Conservation (phyloP, 2,888 invertebrate genomes). For the Drosophila cognata region DNA sequence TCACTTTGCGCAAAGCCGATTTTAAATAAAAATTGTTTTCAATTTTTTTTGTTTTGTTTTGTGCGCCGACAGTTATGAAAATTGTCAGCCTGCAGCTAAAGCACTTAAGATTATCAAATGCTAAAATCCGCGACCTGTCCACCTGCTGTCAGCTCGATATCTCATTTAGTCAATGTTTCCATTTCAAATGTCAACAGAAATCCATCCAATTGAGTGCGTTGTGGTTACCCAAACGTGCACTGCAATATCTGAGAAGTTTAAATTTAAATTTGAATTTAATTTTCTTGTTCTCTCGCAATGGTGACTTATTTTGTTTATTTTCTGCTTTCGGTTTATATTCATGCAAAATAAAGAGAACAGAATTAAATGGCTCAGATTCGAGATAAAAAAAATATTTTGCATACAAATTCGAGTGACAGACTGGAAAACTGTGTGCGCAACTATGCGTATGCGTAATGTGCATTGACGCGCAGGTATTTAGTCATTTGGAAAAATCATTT, state of each 20-base stretch:
- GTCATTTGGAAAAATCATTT: constrained; percentile 53
- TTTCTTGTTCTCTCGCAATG: constrained; percentile 3
- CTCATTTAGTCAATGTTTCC: constrained; percentile 22
- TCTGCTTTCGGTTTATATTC: not conserved
- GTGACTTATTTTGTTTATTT: constrained; percentile 7
- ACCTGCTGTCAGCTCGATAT: constrained; percentile 46
- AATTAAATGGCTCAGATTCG: constrained; percentile 30
- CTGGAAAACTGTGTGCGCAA: constrained; percentile 32
- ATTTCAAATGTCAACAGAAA: constrained; percentile 34
- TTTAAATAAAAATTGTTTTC: constrained; percentile 59
- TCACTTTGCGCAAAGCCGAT: constrained; percentile 24
- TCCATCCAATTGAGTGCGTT: constrained; percentile 15
- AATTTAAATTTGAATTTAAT: constrained; percentile 24
- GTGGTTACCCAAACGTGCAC: constrained; percentile 4
- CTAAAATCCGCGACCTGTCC: constrained; percentile 35
- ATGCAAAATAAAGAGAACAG: constrained; percentile 2
- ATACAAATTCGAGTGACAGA: constrained; percentile 7
- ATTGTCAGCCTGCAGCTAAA: constrained; percentile 14
- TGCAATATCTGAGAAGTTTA: constrained; percentile 4
- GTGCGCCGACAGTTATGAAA: constrained; percentile 11
- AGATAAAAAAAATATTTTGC: constrained; percentile 23
- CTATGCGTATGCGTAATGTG: constrained; percentile 58
- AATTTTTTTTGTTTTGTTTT: constrained; percentile 5
- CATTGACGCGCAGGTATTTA: constrained; percentile 42
- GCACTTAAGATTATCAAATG: constrained; percentile 48